Conservation (phyloP, 2,888 invertebrate genomes). For the Gryllus longicercus region DNA sequence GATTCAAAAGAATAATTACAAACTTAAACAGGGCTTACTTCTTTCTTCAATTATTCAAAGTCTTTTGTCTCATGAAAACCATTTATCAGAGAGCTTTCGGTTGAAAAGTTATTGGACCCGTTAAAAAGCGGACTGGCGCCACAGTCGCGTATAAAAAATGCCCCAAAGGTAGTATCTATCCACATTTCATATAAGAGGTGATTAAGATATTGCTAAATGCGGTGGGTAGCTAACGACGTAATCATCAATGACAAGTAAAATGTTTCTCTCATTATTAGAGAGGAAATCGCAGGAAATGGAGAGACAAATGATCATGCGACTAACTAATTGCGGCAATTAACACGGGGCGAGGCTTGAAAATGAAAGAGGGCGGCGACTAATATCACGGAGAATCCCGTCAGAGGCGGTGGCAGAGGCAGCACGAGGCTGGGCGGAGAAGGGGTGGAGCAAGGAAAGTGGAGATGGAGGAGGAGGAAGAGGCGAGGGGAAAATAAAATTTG, state of each 20-base stretch:
- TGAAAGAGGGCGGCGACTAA: background rate
- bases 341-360: background rate
- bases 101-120: no score
- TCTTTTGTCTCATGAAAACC: no score
- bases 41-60: no score
- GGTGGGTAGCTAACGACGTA: background rate
- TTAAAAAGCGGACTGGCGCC: no score
- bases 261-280: background rate
- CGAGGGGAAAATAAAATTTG: no score
- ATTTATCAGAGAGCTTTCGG: no score
- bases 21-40: no score
- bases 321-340: conserved; percentile 1
- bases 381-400: background rate
- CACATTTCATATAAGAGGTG: background rate
- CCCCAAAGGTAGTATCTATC: no score
- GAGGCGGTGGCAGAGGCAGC: background rate
- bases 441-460: background rate
- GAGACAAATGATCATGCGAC: conserved; percentile 10
- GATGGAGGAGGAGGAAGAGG: no score
- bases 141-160: no score
- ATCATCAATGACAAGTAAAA: background rate
- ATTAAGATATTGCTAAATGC: background rate
- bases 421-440: background rate
- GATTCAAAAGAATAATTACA: no score
- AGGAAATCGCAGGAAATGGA: background rate